These are phyloP conservation scores for Dinothrombium tinctorium DNA, from an alignment of 1,140 invertebrate genomes.

Conservation along the genomic window DNA sequence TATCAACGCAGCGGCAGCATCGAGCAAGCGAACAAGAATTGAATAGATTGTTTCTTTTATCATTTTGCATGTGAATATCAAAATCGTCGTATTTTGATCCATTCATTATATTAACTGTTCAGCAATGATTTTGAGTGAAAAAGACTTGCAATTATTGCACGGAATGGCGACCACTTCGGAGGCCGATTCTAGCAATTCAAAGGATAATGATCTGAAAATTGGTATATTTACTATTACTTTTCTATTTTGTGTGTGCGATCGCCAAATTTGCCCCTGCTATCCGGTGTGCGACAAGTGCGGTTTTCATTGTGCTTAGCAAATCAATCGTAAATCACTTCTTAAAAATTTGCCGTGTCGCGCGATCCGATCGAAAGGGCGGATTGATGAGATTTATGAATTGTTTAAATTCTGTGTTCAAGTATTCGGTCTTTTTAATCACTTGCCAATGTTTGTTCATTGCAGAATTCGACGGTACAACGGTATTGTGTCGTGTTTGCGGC, in stretches of 20 bases:
- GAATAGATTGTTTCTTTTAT: no score
- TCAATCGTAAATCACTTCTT: background rate
- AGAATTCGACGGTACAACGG: conserved; percentile 97
- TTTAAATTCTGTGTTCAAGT: background rate
- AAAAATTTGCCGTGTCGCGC: background rate
- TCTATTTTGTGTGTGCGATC: background rate
- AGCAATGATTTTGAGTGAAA: conserved; percentile 16
- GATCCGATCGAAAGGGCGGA: background rate
- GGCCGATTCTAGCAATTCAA: conserved; percentile 10
- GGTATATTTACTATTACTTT: conserved; percentile 1
- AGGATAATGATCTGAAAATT: conserved; percentile 11
- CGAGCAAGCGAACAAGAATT: no score
- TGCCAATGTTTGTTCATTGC: background rate
- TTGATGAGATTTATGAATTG: background rate
- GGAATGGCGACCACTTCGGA: conserved; percentile 9
- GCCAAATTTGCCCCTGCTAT: background rate
- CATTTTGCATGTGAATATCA: no score
- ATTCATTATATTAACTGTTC: background rate
- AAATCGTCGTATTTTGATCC: background rate
- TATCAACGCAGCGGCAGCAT: no score
- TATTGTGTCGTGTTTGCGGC: conserved; percentile 92
- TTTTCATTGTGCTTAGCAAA: background rate
- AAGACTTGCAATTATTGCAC: conserved; percentile 15
- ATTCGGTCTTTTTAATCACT: background rate
- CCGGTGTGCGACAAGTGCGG: background rate